phyloP scores from a whole-genome alignment of 2,888 invertebrate species.

The Thera obeliscata region DNA sequence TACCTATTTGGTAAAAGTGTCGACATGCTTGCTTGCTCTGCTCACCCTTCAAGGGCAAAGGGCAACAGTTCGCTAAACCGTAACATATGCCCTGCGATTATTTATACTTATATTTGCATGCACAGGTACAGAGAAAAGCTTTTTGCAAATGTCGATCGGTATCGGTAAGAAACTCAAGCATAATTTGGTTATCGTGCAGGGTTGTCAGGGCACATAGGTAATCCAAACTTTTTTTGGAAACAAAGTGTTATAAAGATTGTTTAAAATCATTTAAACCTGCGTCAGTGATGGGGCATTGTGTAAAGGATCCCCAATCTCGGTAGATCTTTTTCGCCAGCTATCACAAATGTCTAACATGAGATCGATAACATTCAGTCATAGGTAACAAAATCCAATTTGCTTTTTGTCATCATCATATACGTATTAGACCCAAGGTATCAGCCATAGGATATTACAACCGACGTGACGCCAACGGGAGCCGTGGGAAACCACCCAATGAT shows the following conservation, averaged over 20 bases:
- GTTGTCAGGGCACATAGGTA: no score
- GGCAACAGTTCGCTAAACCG: conserved; percentile 24
- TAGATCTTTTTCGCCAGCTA: no score
- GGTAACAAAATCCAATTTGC: background rate
- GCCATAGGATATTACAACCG: conserved; percentile 36
- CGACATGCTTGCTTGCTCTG: conserved; percentile 38
- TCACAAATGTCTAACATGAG: background rate
- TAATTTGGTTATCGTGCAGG: background rate
- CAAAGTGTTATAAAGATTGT: background rate
- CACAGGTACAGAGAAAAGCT: conserved; percentile 33
- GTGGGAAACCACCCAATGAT: conserved; percentile 51
- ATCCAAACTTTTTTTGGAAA: background rate
- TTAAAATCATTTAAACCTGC: no score
- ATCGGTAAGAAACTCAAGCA: background rate
- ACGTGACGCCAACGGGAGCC: conserved; percentile 38
- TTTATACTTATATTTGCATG: conserved; percentile 41
- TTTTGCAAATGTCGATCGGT: conserved; percentile 6
- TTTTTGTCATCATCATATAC: conserved; percentile 1
- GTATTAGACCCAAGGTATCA: background rate
- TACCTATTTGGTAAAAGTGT: conserved; percentile 29
- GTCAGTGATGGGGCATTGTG: no score
- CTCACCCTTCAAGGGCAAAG: conserved; percentile 33
- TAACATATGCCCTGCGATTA: conserved; percentile 36
- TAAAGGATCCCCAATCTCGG: no score
- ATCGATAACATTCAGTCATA: background rate